Conservation (phyloP, 2,888 invertebrate genomes). For the Heliconius aoede region DNA sequence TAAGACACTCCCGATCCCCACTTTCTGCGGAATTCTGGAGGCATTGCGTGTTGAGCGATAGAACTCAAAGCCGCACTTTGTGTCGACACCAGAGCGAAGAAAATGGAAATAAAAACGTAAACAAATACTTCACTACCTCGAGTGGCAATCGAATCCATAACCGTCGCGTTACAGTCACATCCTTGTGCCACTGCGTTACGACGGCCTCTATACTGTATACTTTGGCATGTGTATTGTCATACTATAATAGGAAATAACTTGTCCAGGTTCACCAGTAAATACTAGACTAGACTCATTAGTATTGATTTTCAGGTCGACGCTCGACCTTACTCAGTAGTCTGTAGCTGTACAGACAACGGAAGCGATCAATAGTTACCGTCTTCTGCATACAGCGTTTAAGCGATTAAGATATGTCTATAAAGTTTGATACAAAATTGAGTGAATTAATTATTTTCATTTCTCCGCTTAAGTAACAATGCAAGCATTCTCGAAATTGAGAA, state of each 20-base stretch:
- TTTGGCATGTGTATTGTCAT: too few relatives aligned
- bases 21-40: too few relatives aligned
- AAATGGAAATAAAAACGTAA: too few relatives aligned
- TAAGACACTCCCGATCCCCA: too few relatives aligned
- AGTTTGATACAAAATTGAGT: neutral
- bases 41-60: too few relatives aligned
- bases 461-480: neutral
- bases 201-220: too few relatives aligned
- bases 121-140: too few relatives aligned
- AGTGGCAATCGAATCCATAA: too few relatives aligned
- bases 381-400: neutral
- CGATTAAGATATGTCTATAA: neutral
- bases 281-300: slow-evolving; percentile 9
- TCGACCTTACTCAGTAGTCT: neutral
- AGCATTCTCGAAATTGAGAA: neutral
- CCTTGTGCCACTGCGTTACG: too few relatives aligned
- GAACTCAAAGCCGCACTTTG: too few relatives aligned
- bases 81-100: too few relatives aligned
- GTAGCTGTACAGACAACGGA: slow-evolving; percentile 15
- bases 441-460: neutral
- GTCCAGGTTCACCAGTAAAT: neutral
- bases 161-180: too few relatives aligned
- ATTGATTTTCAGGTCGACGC: slow-evolving; percentile 23
- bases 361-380: slow-evolving; percentile 23
- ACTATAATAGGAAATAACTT: neutral